Evolutionary conservation across 1,140 invertebrate genomes (phyloP), one percentile per base, ranked within the genome.

Genomic region (Trichomalopsis sarcophagae): DNA sequence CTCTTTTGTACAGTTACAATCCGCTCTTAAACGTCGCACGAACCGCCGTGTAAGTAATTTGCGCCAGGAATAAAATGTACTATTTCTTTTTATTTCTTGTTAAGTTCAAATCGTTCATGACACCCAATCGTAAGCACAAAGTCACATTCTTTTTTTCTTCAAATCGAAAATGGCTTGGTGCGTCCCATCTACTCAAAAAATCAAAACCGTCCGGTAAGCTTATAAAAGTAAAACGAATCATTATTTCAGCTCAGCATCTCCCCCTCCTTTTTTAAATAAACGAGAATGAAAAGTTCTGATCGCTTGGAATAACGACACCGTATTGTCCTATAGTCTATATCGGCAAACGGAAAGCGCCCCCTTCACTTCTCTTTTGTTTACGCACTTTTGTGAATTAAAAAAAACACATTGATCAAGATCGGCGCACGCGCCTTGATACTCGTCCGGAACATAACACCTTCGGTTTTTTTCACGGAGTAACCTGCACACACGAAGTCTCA

Each of bases 151-250:
- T 77, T 47, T 27, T 62, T 33, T 36, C 21, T 77, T 73, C 80
- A 36, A 82, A 77, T 85, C 44, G 81, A 81, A 85, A 85, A 87
- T 85, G 84, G 77, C 81, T 87, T 82, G 77, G 76, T 71, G 66
- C 62, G 74, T 87, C 82, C 86, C 66, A 81, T 88, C 88, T 73
- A 86, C 79, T 88, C 87, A 86, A 88, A 89, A 86, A 90, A 82
- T 84, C 84, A 88, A 88, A 90, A 89, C 82, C 69, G 76, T 87
- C 84, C 85, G 55, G 74, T 88, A 89, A 89, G 87, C 88, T 85
- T 86, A 86, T 87, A 88, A 87, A 89, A 89, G 86, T 87, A 89
- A 90, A 87, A 88, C 85, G 80, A 88, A 86, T 84, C 87, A 86
- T 86, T 86, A 87, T 73, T 86, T 87, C 40, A 84, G 36, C 55